Conservation (phyloP, 2,113 vertebrate genomes). For the Anseranas semipalmata region DNA sequence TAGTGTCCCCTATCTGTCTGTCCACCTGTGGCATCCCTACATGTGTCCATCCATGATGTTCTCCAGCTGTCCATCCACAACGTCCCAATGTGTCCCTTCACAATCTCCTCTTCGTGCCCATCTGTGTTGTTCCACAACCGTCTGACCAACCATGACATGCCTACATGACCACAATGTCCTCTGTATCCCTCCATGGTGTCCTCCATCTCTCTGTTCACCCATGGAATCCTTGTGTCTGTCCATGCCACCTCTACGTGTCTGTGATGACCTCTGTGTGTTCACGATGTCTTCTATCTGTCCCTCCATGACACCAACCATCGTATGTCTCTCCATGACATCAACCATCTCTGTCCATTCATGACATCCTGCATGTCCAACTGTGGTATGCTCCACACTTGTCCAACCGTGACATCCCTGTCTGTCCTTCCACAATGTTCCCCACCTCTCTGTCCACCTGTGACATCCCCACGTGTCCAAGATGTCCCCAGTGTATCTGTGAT, state of each 20-base stretch:
- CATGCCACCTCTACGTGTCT: too few relatives aligned
- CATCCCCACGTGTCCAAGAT: neutral
- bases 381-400: too few relatives aligned
- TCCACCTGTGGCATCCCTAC: too few relatives aligned
- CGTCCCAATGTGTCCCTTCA: too few relatives aligned
- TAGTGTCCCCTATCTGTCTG: too few relatives aligned
- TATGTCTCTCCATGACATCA: too few relatives aligned
- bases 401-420: fast-evolving
- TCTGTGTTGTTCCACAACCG: neutral
- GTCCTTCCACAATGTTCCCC: neutral
- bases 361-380: neutral
- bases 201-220: too few relatives aligned
- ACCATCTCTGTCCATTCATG: too few relatives aligned
- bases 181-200: fast-evolving
- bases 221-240: neutral
- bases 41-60: too few relatives aligned
- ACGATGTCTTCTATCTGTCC: too few relatives aligned
- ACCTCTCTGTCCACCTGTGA: neutral
- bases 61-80: neutral
- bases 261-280: too few relatives aligned
- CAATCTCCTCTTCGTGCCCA: neutral
- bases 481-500: neutral
- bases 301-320: too few relatives aligned
- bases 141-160: neutral
- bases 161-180: neutral